Evolutionary conservation across 2,888 invertebrate species (phyloP).

Genomic region (Cetonia aurata): DNA sequence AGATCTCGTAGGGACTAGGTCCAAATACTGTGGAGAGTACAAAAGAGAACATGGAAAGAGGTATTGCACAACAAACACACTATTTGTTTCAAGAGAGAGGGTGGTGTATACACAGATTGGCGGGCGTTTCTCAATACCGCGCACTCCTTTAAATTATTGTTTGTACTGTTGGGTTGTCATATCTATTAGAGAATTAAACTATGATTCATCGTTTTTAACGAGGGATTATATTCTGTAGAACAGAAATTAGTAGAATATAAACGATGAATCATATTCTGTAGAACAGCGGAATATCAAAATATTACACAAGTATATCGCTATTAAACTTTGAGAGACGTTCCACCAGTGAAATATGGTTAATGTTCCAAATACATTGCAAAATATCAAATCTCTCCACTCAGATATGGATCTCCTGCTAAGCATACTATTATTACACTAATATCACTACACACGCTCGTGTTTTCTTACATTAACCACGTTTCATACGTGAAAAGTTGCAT

Average conservation of each 20-base stretch:
- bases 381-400: no score
- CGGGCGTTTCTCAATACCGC: conserved; percentile 24
- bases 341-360: conserved; percentile 41
- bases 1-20: conserved; percentile 99
- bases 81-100: conserved; percentile 17
- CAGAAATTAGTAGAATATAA: no score
- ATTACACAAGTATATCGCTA: neutral
- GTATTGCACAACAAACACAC: conserved; percentile 71
- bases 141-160: neutral
- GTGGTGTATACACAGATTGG: neutral
- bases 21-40: conserved; percentile 99
- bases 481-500: no score
- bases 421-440: neutral
- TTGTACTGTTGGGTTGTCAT: neutral
- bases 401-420: no score
- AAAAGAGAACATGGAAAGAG: conserved; percentile 99
- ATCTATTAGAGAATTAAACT: no score
- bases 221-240: no score
- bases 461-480: no score
- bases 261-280: no score
- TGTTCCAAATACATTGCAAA: no score
- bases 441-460: no score
- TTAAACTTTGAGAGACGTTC: conserved; percentile 41
- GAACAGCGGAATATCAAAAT: neutral
- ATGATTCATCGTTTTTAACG: no score